Base-by-base conservation (phyloP, 2,888 invertebrate species). In the Therioaphis trifolii region DNA sequence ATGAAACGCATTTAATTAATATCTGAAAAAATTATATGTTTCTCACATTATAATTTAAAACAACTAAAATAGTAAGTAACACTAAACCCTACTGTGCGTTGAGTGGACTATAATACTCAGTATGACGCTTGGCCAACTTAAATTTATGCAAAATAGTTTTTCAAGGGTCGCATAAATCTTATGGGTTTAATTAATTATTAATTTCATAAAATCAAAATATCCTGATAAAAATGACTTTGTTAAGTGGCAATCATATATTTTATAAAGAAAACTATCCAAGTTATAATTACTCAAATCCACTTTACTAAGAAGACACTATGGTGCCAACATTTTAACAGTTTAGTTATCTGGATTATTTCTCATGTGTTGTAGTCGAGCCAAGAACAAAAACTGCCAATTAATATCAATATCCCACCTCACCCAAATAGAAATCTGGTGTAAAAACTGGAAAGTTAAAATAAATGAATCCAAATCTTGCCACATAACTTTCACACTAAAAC, bases 241-340 rank as follows among this genome's bases (percentile, higher is more conserved):
- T n/a, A n/a, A n/a, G n/a, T n/a, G n/a, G n/a, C n/a, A n/a, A 52
- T 52, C 18, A 18, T 52, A 46, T 46, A 2, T 18, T 4, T 68
- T 35, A 40, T 4, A 21, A 68, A 12, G 14, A 35, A 68, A 66
- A 68, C 18, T 12, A 68, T 35, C 21, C 66, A 29, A 40, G 40
- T 35, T 68, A n/a, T 35, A 68, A 68, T 68, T 24, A n/a, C 21
- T 68, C 21, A 40, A 68, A 12, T 35, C 35, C 35, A 35, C 35
- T 35, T 35, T 35, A 7, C 35, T 5, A 35, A 7, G 7, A 35
- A 35, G 35, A 43, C 7, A 68, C 21, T 68, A 40, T 21, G n/a
- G 68, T 68, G 68, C 68, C 68, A 68, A 68, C n/a, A 68, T 40
- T 68, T 40, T 68, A 14, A 43, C 68, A 40, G 40, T 68, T 68